Evolutionary conservation across 2,113 vertebrate species (phyloP).

Genomic region (Blennius ocellaris): DNA sequence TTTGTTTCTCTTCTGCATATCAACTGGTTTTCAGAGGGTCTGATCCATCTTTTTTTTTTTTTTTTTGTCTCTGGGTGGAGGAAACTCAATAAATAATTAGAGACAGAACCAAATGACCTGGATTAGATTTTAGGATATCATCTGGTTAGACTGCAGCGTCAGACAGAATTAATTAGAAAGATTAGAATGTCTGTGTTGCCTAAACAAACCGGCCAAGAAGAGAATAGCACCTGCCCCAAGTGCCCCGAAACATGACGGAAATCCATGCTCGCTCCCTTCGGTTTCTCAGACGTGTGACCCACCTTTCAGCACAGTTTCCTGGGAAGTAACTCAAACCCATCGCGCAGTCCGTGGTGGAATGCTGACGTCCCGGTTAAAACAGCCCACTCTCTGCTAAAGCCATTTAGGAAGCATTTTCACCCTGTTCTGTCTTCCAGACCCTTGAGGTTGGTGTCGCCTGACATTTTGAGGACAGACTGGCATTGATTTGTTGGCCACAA

Average conservation of each 20-base stretch:
- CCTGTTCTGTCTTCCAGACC: constrained; percentile 51
- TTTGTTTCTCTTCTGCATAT: constrained; percentile 53
- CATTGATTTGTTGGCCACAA: constrained; percentile 66
- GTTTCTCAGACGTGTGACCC: constrained; percentile 3
- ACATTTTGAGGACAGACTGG: constrained; percentile 71
- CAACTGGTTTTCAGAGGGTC: constrained; percentile 48
- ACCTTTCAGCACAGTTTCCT: constrained; percentile 54
- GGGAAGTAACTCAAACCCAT: constrained; percentile 47
- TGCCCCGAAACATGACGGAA: constrained; percentile 17
- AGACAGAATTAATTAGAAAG: constrained; percentile 70
- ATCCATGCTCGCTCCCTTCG: constrained; percentile 1
- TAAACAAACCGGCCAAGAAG: constrained; percentile 37
- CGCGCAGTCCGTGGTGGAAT: constrained; percentile 29
- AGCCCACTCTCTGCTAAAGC: constrained; percentile 51
- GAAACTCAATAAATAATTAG: constrained; percentile 77
- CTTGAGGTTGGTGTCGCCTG: constrained; percentile 53
- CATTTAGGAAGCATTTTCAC: constrained; percentile 67
- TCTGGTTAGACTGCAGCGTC: constrained; percentile 56
- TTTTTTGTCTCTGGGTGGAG: constrained; percentile 14
- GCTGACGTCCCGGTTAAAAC: constrained; percentile 32
- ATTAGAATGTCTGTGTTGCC: constrained; percentile 68
- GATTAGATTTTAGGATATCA: constrained; percentile 70
- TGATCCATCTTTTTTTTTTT: constrained; percentile 10
- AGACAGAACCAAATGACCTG: constrained; percentile 60
- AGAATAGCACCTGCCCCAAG: constrained; percentile 19